Evolutionary conservation across 2,888 invertebrate genomes (phyloP).

Genomic region (Diarsia mendica): DNA sequence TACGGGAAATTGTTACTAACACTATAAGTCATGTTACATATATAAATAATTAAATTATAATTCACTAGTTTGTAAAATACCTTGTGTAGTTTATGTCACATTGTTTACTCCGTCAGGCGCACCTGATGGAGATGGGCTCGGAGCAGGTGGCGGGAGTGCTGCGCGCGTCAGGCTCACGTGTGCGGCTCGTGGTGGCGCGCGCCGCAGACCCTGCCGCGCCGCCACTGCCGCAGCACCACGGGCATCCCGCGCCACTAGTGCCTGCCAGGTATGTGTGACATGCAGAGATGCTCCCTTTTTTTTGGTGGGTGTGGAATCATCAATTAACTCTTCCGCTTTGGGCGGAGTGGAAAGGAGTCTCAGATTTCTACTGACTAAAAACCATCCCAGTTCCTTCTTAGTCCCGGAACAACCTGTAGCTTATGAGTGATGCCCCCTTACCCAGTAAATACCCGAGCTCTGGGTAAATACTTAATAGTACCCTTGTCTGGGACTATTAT

Average conservation of each 20-base stretch:
- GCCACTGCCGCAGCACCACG: conserved; percentile 84
- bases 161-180: conserved; percentile 98
- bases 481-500: not conserved
- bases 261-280: conserved; percentile 88
- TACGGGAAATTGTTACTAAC: too few relatives aligned
- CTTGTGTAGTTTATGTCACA: not conserved
- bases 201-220: conserved; percentile 94
- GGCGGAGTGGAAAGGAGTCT: too few relatives aligned
- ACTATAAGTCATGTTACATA: too few relatives aligned
- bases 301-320: too few relatives aligned
- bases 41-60: too few relatives aligned
- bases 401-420: too few relatives aligned
- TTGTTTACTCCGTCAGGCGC: conserved; percentile 72
- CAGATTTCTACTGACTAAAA: too few relatives aligned
- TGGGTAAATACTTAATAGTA: not conserved
- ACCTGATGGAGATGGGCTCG: conserved; percentile 98
- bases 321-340: too few relatives aligned
- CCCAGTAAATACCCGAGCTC: not conserved
- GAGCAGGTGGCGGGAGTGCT: conserved; percentile 99
- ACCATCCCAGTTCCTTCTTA: too few relatives aligned
- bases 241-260: conserved; percentile 90
- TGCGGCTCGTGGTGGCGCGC: conserved; percentile 97
- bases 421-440: not conserved
- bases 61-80: too few relatives aligned
- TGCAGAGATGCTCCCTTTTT: not conserved